phyloP scores from a whole-genome alignment of 92 coral and sea anemone genomes.

The Pocillopora meandrina region DNA sequence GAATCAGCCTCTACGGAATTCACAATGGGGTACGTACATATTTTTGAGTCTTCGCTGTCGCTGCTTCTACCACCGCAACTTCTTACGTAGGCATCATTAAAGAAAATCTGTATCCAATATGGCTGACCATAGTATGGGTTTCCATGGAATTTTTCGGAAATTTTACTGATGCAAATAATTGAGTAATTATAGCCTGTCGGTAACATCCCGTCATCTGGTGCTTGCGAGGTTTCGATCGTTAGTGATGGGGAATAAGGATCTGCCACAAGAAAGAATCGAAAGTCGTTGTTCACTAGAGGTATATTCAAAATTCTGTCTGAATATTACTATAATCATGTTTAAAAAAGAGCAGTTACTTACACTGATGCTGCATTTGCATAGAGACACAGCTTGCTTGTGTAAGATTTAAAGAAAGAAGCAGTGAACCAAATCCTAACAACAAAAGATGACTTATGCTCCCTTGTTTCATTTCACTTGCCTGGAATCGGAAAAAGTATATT shows the following conservation, averaged over 20 bases:
- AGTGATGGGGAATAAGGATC: neutral
- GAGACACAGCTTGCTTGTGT: neutral
- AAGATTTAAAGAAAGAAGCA: neutral
- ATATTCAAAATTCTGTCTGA: too few species aligned
- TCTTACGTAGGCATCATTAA: neutral
- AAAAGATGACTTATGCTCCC: neutral
- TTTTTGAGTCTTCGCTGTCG: slow-evolving; percentile 22
- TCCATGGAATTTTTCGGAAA: neutral
- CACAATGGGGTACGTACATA: slow-evolving; percentile 15
- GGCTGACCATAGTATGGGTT: neutral
- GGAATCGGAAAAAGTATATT: neutral
- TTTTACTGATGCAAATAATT: slow-evolving; percentile 21
- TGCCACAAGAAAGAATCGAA: neutral
- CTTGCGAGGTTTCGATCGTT: neutral
- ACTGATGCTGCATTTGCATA: neutral
- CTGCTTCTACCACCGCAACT: slow-evolving; percentile 30
- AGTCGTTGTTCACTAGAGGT: neutral
- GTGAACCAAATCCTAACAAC: neutral
- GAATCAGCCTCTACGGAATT: slow-evolving; percentile 31
- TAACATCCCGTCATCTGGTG: slow-evolving; percentile 13
- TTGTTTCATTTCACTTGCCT: neutral
- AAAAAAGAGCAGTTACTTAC: neutral
- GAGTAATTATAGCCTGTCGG: slow-evolving; percentile 38
- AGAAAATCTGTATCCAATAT: slow-evolving; percentile 11
- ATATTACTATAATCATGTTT: too few species aligned